Conservation (phyloP, 1,140 invertebrate species). For the Homalodisca vitripennis region DNA sequence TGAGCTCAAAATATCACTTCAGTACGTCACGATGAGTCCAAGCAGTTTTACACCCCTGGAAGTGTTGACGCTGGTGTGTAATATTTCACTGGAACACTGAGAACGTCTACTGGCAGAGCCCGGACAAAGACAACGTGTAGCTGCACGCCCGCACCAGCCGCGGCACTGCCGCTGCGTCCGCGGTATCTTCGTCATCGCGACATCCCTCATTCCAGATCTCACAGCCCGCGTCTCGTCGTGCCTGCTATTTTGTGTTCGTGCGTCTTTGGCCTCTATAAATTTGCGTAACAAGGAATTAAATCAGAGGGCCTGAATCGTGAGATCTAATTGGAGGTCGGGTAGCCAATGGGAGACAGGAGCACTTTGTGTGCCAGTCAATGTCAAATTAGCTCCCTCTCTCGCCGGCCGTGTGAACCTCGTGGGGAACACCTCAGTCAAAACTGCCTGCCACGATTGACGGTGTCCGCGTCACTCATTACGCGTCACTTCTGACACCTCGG, state of each 20-base stretch:
- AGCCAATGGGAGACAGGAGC: background rate
- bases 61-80: too few relatives aligned
- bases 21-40: too few relatives aligned
- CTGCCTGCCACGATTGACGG: background rate
- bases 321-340: background rate
- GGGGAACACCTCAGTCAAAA: background rate
- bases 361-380: slow-evolving; percentile 10
- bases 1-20: too few relatives aligned
- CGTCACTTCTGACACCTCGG: background rate
- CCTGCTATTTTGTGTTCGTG: background rate
- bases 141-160: too few relatives aligned
- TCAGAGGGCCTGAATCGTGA: background rate
- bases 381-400: slow-evolving; percentile 11
- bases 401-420: slow-evolving; percentile 1
- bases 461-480: background rate
- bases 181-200: too few relatives aligned
- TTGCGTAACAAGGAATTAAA: slow-evolving; percentile 24
- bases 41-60: too few relatives aligned
- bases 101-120: too few relatives aligned
- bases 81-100: too few relatives aligned
- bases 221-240: background rate
- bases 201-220: background rate
- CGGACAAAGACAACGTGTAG: too few relatives aligned
- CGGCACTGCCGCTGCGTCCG: too few relatives aligned
- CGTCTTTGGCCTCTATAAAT: background rate